Evolutionary conservation across 2,888 invertebrate species (phyloP), one percentile per base, ranked within the genome.

Genomic region (Tipula vernalis): DNA sequence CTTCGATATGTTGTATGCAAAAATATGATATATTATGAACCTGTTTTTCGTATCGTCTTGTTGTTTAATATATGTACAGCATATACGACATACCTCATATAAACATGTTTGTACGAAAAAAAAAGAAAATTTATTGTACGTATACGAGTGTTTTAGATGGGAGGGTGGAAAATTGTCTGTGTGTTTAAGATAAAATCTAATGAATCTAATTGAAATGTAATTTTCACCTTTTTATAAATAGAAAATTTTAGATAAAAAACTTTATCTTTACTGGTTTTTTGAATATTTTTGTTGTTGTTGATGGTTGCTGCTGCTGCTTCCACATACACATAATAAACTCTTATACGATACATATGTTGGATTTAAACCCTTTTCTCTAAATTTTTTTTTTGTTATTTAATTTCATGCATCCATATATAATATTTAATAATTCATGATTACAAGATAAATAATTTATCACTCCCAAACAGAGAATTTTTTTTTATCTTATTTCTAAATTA

Each of bases 131-230:
- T 51, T 51, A 51, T 51, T 51, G 51, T 44, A 28, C 28, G n/a
- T n/a, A n/a, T n/a, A n/a, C n/a, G n/a, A 28, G 51, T 51, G n/a
- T n/a, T n/a, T n/a, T n/a, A 51, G 28, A 28, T 12, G 28, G 28
- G 28, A 71, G 28, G 28, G 12, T 18, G 71, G 28, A 12, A 28
- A 28, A 28, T 12, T 18, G 12, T 28, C 28, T 71, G 28, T 71
- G 10, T 12, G 28, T 28, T 28, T 71, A 71, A 71, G 71, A 71
- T 71, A 71, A 71, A 71, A 71, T 71, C 71, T 71, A 71, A 71
- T 71, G 71, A 71, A 71, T 71, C 71, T 71, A 71, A 71, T 71
- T 71, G 71, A 71, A 71, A 71, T 71, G 71, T 71, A 71, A 71
- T 71, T 71, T 71, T 71, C 71, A 71, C 71, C 71, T 71, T 71